Conservation (phyloP, 2,888 invertebrate species). For the Cryptus armator region DNA sequence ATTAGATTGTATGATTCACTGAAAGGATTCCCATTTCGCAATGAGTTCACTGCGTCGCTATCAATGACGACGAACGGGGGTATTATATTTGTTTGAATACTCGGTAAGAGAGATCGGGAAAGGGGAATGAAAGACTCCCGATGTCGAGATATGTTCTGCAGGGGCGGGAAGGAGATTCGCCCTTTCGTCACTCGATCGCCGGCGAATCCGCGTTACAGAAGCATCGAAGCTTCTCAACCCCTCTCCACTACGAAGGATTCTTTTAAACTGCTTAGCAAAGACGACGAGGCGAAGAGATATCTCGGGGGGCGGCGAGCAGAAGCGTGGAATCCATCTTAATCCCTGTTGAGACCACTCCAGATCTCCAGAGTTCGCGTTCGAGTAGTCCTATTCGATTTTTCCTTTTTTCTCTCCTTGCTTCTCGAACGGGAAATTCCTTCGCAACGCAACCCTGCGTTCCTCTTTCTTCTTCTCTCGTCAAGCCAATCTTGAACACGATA, state of each 20-base stretch:
- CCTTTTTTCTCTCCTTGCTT: background rate
- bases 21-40: conserved; percentile 12
- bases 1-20: background rate
- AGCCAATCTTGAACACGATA: conserved; percentile 27
- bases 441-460: background rate
- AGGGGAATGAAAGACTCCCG: conserved; percentile 4
- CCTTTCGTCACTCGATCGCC: conserved; percentile 29
- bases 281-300: conserved; percentile 46
- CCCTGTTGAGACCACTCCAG: conserved; percentile 56
- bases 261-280: conserved; percentile 63
- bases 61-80: background rate
- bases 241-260: conserved; percentile 33
- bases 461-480: conserved; percentile 33
- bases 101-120: background rate
- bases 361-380: conserved; percentile 47
- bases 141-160: conserved; percentile 9
- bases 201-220: conserved; percentile 36
- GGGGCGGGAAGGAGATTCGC: conserved; percentile 14
- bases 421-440: background rate
- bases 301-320: conserved; percentile 33
- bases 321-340: conserved; percentile 66
- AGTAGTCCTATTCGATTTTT: conserved; percentile 24
- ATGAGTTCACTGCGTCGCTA: conserved; percentile 1
- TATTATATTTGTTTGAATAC: conserved; percentile 21
- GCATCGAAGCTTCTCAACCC: conserved; percentile 32